These are phyloP conservation scores for Cheumatopsyche charites DNA, from an alignment of 1,140 invertebrate genomes.

Conservation along the genomic window DNA sequence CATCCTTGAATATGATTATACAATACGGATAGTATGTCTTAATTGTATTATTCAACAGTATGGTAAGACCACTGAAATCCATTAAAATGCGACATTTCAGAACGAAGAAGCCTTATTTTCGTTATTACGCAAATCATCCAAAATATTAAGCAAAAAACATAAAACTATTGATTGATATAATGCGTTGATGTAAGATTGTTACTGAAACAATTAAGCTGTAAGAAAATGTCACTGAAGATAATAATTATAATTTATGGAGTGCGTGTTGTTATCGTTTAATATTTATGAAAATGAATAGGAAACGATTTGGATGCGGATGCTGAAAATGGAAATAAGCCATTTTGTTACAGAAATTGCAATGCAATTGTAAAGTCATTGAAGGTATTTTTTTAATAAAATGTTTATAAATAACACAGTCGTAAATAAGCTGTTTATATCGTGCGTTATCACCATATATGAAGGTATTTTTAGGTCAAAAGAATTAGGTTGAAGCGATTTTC, in stretches of 20 bases:
- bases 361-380: too few species aligned
- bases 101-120: conserved; percentile 8
- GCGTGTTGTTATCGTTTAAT: background rate
- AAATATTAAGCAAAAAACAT: background rate
- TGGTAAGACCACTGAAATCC: background rate
- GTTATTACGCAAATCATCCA: background rate
- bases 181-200: background rate
- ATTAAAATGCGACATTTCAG: background rate
- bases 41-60: background rate
- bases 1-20: background rate
- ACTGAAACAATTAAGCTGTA: too few species aligned
- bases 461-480: conserved; percentile 20
- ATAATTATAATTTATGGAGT: too few species aligned
- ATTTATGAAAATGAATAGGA: background rate
- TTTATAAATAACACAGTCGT: too few species aligned
- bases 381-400: too few species aligned
- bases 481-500: conserved; percentile 4
- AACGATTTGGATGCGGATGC: background rate
- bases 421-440: too few species aligned
- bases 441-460: background rate
- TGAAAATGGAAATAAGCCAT: too few species aligned
- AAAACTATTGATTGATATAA: background rate
- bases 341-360: too few species aligned
- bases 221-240: too few species aligned
- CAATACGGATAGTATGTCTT: background rate